Base-by-base conservation (phyloP, 2,113 vertebrate genomes). In the Lycocorax pyrrhopterus region DNA sequence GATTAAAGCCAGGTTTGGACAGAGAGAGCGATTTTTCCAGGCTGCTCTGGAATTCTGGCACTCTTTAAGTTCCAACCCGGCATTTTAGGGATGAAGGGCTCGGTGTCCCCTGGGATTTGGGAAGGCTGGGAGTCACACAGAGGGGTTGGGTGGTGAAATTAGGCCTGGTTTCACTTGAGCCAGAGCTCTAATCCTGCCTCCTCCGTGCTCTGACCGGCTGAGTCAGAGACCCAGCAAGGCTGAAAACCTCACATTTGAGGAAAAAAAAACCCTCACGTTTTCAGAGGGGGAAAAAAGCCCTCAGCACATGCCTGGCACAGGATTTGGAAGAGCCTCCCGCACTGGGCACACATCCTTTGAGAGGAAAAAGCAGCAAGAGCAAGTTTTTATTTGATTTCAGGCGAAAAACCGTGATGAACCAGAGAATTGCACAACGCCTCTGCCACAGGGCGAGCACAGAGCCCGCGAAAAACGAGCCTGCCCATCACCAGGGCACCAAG, bases 281-380 rank as follows among this genome's bases (percentile, higher is more conserved):
- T 35, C 19, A 23, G 30, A 66, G 37, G 21, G n/a, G 21, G 4
- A 3, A 7, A 63, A 62, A 77, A 56, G 2, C 58, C 49, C 49
- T 89, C 6, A 0, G 77, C 16, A 11, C 0, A 12, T 0, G 12
- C 37, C 51, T 5, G 29, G 20, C 16, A 25, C 37, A 26, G 3
- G 7, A 53, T 37, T 60, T 60, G 12, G 13, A 52, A 51, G 27
- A 76, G 47, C 43, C 18, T 9, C 4, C 25, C 9, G 58, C 46
- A 4, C 16, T 1, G 16, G 64, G 55, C 18, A 44, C 18, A 44
- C 29, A 22, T 30, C 59, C 51, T 26, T 29, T 3, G 13, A 21
- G 32, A 32, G 22, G 25, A 19, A 29, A 55, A 73, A 58, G n/a
- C 0, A 44, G 20, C 1, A 0, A 47, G 35, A 35, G 33, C 1